Evolutionary conservation across 2,113 vertebrate species (phyloP).

Genomic region (Eleginops maclovinus): DNA sequence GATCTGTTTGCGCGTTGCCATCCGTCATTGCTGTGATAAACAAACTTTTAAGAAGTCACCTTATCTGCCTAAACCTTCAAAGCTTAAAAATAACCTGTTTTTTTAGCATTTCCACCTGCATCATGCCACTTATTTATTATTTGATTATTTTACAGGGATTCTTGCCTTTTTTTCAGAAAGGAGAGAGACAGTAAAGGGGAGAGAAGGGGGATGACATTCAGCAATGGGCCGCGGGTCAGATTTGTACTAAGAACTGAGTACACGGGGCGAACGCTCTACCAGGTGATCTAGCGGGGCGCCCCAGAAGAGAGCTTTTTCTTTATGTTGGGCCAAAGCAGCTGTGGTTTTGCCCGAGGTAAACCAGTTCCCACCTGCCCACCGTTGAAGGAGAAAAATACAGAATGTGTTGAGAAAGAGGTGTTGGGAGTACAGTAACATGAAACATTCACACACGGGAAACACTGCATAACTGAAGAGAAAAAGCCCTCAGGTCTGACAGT

Average conservation of each 20-base stretch:
- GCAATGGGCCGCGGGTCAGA: too few relatives aligned
- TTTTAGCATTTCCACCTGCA: conserved; percentile 57
- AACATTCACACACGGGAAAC: conserved; percentile 53
- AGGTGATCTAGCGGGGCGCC: too few relatives aligned
- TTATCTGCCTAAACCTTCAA: conserved; percentile 35
- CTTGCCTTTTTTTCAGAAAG: too few relatives aligned
- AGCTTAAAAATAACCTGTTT: conserved; percentile 42
- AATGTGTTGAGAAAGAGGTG: conserved; percentile 36
- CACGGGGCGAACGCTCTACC: too few relatives aligned
- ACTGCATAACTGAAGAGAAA: conserved; percentile 28
- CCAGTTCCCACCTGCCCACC: conserved; percentile 51
- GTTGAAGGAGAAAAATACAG: conserved; percentile 48
- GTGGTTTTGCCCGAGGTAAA: conserved; percentile 65
- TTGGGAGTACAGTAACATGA: conserved; percentile 53
- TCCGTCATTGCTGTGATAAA: conserved; percentile 37
- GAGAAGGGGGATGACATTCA: neutral
- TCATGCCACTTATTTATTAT: conserved; percentile 52
- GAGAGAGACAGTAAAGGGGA: too few relatives aligned
- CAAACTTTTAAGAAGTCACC: conserved; percentile 53
- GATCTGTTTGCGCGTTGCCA: conserved; percentile 39
- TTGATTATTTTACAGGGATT: too few relatives aligned
- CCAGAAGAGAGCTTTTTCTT: neutral
- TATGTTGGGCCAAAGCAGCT: conserved; percentile 51
- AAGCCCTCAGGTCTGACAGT: conserved; percentile 35
- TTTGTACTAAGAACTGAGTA: too few relatives aligned